A percentile compares a stretch with the other conserved stretches of the same genome.
phyloP scores from a whole-genome alignment of 2,113 vertebrate genomes.

The Heterotilapia buettikoferi region DNA sequence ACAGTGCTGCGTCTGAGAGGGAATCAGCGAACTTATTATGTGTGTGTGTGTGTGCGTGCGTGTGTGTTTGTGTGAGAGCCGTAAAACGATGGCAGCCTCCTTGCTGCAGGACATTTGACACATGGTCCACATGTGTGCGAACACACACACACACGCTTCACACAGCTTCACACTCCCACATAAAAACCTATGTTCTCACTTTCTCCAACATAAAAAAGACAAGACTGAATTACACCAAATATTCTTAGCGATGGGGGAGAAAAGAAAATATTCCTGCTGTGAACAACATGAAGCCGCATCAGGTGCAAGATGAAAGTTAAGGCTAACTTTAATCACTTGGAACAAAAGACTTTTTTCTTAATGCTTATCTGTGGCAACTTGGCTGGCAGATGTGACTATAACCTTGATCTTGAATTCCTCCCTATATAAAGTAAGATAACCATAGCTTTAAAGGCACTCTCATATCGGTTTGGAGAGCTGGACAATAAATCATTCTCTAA shows the following conservation, averaged over 20 bases:
- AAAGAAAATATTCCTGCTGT: neutral
- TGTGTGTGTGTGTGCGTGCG: neutral
- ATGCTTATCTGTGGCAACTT: neutral
- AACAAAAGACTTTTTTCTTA: neutral
- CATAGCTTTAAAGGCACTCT: neutral
- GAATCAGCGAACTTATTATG: neutral
- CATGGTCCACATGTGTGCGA: constrained; percentile 42
- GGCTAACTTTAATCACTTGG: neutral
- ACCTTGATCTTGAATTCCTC: constrained; percentile 23
- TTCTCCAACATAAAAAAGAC: neutral
- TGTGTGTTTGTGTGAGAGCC: neutral
- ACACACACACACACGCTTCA: constrained; percentile 3
- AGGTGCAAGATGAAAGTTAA: constrained; percentile 26
- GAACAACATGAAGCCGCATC: neutral
- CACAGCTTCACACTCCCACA: constrained; percentile 13
- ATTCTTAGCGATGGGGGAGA: neutral
- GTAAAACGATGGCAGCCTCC: neutral
- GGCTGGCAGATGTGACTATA: constrained; percentile 13
- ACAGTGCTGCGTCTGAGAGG: neutral
- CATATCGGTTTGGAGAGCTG: neutral
- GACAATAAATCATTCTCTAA: neutral
- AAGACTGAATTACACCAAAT: neutral
- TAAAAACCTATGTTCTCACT: constrained; percentile 6
- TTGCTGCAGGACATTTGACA: constrained; percentile 33
- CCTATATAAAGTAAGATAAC: neutral